Conservation (phyloP, 2,797 vertebrate genomes). For the Numenius phaeopus region DNA sequence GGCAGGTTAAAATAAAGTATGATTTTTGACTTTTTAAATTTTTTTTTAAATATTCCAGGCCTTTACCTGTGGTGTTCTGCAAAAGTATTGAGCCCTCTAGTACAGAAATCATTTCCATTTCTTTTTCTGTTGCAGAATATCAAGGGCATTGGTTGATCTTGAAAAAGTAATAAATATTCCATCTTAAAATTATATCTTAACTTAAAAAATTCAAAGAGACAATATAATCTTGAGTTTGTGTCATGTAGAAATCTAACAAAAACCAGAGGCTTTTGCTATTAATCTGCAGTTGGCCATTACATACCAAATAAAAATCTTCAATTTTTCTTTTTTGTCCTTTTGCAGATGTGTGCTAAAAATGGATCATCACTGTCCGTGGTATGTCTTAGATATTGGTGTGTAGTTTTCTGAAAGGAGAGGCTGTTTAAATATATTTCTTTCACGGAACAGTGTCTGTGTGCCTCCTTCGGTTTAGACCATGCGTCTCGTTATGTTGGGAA, state of each 20-base stretch:
- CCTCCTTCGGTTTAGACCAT: background rate
- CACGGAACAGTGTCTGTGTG: background rate
- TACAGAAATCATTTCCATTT: background rate
- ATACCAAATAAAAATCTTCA: background rate
- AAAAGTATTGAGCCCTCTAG: background rate
- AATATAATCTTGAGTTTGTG: background rate
- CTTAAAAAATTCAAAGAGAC: background rate
- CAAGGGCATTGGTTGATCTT: background rate
- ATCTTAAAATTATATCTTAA: background rate
- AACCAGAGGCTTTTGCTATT: background rate
- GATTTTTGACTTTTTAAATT: background rate
- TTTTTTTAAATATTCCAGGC: background rate
- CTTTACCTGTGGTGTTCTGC: background rate
- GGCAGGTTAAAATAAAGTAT: background rate
- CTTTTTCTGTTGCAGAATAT: background rate
- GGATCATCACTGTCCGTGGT: constrained; percentile 99
- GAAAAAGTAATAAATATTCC: background rate
- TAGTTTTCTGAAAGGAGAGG: background rate
- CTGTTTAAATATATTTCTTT: background rate
- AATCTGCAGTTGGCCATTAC: background rate
- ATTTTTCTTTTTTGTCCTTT: constrained; percentile 26
- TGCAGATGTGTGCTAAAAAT: constrained; percentile 96
- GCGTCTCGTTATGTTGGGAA: background rate
- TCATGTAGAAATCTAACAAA: background rate
- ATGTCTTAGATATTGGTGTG: constrained; percentile 60